Evolutionary conservation across 2,113 vertebrate species (phyloP), one percentile per base, ranked within the genome.

Genomic region (Scomber japonicus): DNA sequence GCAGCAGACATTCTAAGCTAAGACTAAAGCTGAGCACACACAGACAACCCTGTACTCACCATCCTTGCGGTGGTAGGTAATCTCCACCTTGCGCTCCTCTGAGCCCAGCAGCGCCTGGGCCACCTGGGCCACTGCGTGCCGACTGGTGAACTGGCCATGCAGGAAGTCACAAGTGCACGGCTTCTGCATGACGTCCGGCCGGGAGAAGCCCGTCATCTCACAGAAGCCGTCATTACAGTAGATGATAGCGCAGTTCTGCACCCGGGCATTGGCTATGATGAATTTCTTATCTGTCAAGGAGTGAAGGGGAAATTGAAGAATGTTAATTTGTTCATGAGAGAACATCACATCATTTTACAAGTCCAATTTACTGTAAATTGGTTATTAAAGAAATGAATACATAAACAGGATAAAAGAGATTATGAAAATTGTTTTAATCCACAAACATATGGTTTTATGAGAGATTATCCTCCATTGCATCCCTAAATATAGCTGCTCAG

Each of bases 161-260:
- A 99, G 96, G 85, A 99, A 99, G 94, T 99, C 97, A 9, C 97
- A 99, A 17, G 97, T 98, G 89, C 97, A 99, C 1, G 97, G 97
- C 90, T 95, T 96, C 91, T 99, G 97, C 97, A 99, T 99, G 91
- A 99, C 95, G 89, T 99, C 97, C 74, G 97, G 96, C 89, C 97
- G 93, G 86, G 97, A 99, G 94, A 98, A 99, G 64, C 97, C 97
- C 0, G 97, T 98, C 97, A 99, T 97, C 93, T 99, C 97, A 48
- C 97, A 99, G 95, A 99, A 99, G 71, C 96, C 96, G 81, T 99
- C 97, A 64, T 99, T 99, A 93, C 97, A 99, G 93, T 98, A 99
- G 94, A 99, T 99, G 88, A 99, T 98, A 54, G 97, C 97, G 90
- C 97, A 99, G 70, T 99, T 98, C 94, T 99, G 95, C 69, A 97